Base-by-base conservation (phyloP, 1,140 invertebrate species). In the Asbolus verrucosus region DNA sequence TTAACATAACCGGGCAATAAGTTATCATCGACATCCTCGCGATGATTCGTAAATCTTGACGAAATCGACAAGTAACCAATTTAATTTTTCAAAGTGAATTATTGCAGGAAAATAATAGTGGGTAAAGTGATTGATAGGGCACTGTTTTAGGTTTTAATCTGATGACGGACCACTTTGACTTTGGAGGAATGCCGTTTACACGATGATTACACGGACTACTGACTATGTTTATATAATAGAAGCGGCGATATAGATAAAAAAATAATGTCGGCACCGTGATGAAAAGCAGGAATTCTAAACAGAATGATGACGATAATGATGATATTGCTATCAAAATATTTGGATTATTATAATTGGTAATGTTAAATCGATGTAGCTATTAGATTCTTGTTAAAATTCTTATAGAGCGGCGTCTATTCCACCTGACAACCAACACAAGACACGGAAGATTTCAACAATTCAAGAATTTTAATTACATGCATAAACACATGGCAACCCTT, bases 341-440 rank as follows among this genome's bases (percentile, higher is more conserved):
- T 54, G 46, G 46, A 54, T 54, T 54, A 54, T 54, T 54, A 54
- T 54, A 54, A 54, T 54, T 54, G 46, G 46, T 54, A 54, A 54
- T 54, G 46, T 30, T 54, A 27, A 54, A 54, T 24, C 46, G n/a
- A 27, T 54, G 46, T 54, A 54, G 46, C 46, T 54, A 54, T 54
- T 31, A 54, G 46, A 1, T 54, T 27, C 46, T 54, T 54, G 46
- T 54, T 54, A 54, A 50, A 50, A 54, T 30, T 54, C 46, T 24
- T 54, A n/a, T n/a, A 2, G 11, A 36, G 33, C 46, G 39, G 2
- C 24, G 24, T 27, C 24, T 14, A 43, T 4, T n/a, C n/a, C n/a
- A n/a, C n/a, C n/a, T n/a, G n/a, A 14, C 13, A 43, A 43, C 11
- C 39, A 3, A 16, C 2, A 43, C n/a, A n/a, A n/a, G n/a, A n/a